phyloP scores from a whole-genome alignment of 2,113 vertebrate genomes.

The Eulemur macaco region DNA sequence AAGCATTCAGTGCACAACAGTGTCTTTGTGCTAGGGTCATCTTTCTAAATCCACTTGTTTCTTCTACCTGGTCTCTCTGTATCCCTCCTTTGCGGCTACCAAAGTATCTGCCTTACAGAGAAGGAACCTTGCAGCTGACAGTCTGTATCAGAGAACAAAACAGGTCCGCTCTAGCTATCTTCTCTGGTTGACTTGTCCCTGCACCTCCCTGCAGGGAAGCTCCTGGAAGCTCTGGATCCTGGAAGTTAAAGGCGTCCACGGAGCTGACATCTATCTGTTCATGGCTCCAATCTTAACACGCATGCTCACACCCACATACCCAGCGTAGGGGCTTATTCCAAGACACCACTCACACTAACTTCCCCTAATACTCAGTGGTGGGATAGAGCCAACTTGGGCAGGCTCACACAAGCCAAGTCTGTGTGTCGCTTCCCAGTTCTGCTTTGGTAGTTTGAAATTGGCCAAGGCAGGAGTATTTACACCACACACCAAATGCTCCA shows the following conservation, averaged over 20 bases:
- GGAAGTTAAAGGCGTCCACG: not conserved
- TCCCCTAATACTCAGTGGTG: not conserved
- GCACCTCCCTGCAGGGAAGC: fast-evolving
- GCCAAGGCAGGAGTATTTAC: not conserved
- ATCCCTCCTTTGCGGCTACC: not conserved
- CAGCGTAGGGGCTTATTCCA: not conserved
- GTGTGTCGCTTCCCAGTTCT: not conserved
- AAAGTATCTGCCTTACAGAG: not conserved
- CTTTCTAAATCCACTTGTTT: not conserved
- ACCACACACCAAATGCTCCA: not conserved
- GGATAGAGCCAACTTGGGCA: not conserved
- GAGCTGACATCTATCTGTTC: not conserved
- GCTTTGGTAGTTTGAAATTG: not conserved
- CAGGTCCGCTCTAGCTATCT: fast-evolving
- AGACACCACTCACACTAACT: not conserved
- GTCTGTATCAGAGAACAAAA: not conserved
- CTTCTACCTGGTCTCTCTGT: not conserved
- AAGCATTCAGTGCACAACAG: not conserved
- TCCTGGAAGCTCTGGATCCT: not conserved
- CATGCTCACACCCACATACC: not conserved
- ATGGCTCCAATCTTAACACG: not conserved
- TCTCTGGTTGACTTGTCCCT: not conserved
- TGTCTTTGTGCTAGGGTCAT: not conserved
- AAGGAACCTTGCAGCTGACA: not conserved
- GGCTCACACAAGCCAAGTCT: not conserved